A percentile compares a stretch with the other conserved stretches of the same genome.
These are phyloP conservation scores for Bicyclus anynana DNA, from an alignment of 1,140 invertebrate species.

Conservation along the genomic window DNA sequence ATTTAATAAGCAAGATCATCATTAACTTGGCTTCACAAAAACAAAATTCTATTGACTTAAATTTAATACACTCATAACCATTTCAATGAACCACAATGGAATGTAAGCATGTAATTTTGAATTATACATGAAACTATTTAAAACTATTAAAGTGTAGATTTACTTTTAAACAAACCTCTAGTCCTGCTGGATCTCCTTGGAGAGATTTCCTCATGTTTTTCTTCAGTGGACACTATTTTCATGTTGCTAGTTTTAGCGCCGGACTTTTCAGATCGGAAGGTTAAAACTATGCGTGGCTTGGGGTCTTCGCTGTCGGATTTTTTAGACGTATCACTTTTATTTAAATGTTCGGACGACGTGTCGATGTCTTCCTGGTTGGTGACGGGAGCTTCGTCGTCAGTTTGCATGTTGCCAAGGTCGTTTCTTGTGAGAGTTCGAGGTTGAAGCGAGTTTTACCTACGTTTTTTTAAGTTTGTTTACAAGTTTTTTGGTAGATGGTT, in stretches of 20 bases:
- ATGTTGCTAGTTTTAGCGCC: conserved; percentile 67
- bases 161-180: conserved; percentile 13
- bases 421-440: conserved; percentile 18
- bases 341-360: conserved; percentile 34
- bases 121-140: no score
- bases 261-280: conserved; percentile 72
- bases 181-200: conserved; percentile 50
- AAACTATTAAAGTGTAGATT: no score
- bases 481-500: no score
- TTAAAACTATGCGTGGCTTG: conserved; percentile 73
- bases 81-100: no score
- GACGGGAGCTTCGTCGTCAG: conserved; percentile 40
- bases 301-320: conserved; percentile 53
- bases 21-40: no score
- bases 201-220: conserved; percentile 64
- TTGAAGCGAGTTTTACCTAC: conserved; percentile 10
- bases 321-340: conserved; percentile 38
- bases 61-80: no score
- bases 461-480: no score
- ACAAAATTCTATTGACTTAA: no score
- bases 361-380: conserved; percentile 50
- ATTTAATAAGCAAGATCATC: no score
- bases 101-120: no score
- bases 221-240: conserved; percentile 71
- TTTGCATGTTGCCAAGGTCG: conserved; percentile 47